Conservation (phyloP, 2,113 vertebrate species). For the Malurus cyaneus region DNA sequence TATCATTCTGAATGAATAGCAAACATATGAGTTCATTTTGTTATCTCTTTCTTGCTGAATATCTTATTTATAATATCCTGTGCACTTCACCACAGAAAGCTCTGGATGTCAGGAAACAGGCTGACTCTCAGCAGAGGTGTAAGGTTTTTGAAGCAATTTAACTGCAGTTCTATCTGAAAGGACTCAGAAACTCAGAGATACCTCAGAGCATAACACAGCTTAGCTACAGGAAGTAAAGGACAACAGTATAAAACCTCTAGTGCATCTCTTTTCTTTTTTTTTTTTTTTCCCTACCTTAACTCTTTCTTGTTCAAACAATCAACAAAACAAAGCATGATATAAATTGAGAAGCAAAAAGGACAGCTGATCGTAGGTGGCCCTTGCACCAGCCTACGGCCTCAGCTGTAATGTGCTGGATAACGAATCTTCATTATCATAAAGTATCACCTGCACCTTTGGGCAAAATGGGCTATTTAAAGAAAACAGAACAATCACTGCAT, state of each 20-base stretch:
- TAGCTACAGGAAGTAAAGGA: background rate
- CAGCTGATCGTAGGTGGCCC: background rate
- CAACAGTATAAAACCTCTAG: background rate
- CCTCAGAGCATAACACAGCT: background rate
- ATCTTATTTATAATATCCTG: background rate
- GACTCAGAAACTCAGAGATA: background rate
- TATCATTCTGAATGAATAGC: background rate
- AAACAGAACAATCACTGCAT: slow-evolving; percentile 23
- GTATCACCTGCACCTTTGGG: background rate
- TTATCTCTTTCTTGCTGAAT: background rate
- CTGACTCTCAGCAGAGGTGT: background rate
- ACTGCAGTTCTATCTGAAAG: background rate
- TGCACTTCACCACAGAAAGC: background rate
- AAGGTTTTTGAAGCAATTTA: background rate
- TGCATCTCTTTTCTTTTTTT: background rate
- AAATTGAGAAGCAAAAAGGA: background rate
- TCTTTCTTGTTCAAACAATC: background rate
- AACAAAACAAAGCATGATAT: background rate
- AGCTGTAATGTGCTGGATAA: background rate
- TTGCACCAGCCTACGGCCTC: background rate
- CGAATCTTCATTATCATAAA: background rate
- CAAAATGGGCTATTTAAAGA: slow-evolving; percentile 10
- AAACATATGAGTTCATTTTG: background rate
- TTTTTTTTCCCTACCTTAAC: background rate
- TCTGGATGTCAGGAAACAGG: background rate